Percentiles rank a stretch among this genome's conserved stretches.
Conservation (phyloP, 64 coral and sea anemone species). For the Montipora capricornis region DNA sequence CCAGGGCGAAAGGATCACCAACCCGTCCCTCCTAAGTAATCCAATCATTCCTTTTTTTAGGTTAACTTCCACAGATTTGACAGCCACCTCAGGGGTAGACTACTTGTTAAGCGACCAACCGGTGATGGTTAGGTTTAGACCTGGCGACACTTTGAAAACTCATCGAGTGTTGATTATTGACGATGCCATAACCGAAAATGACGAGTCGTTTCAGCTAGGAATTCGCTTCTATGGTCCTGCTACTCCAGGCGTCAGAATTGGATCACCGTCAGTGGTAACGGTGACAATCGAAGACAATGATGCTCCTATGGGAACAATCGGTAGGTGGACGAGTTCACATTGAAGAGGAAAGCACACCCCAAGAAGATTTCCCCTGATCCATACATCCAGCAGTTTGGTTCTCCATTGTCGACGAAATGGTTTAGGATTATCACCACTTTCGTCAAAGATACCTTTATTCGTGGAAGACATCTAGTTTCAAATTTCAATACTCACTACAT, state of each 20-base stretch:
- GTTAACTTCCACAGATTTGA: background rate
- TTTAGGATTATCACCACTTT: too few relatives aligned
- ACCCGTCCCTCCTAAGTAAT: background rate
- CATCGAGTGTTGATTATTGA: background rate
- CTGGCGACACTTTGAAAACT: background rate
- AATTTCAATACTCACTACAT: too few relatives aligned
- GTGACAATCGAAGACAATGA: conserved; percentile 20
- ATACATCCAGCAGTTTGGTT: too few relatives aligned
- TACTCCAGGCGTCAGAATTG: background rate
- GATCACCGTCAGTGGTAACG: background rate
- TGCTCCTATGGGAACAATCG: background rate
- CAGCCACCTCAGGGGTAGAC: background rate
- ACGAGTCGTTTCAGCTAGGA: background rate
- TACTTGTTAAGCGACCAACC: background rate
- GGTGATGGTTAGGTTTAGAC: background rate
- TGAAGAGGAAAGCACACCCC: too few relatives aligned
- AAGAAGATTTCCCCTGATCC: too few relatives aligned
- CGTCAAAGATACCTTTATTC: too few relatives aligned
- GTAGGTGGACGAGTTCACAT: background rate
- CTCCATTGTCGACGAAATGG: too few relatives aligned
- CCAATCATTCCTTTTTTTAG: background rate
- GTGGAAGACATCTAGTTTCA: too few relatives aligned
- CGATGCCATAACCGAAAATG: background rate
- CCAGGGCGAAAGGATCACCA: too few relatives aligned
- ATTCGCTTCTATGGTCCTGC: background rate